A percentile compares a stretch with the other conserved stretches of the same genome.
Conservation (phyloP, 2,113 vertebrate genomes). For the Protobothrops mucrosquamatus region DNA sequence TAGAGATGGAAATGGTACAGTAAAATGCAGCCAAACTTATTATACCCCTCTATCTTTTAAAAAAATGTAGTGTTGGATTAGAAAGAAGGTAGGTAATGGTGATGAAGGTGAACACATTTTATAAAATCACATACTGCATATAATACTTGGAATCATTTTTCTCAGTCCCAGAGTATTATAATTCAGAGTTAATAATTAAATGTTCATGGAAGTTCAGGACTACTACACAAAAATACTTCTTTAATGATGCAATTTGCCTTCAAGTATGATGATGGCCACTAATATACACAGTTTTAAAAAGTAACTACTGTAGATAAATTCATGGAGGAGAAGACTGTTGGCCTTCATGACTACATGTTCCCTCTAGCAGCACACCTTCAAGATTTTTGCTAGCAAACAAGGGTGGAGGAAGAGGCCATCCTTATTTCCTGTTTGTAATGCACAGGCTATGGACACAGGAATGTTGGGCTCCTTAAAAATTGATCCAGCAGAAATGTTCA, state of each 20-base stretch:
- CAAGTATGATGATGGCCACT: not conserved
- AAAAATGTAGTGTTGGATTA: not conserved
- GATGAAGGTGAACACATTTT: not conserved
- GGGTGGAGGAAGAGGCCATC: not conserved
- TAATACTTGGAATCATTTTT: not conserved
- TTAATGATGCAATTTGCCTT: not conserved
- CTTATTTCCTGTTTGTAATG: not conserved
- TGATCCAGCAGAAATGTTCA: not conserved
- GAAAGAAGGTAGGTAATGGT: not conserved
- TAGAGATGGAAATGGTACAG: not conserved
- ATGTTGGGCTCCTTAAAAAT: not conserved
- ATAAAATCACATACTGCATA: not conserved
- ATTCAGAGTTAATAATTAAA: not conserved
- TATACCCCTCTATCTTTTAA: not conserved
- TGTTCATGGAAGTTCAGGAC: not conserved
- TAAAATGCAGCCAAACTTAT: not conserved
- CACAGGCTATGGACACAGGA: not conserved
- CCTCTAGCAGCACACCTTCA: not conserved
- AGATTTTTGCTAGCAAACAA: not conserved
- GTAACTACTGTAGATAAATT: not conserved
- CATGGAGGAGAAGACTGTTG: not conserved
- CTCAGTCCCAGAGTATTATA: not conserved
- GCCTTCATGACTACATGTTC: not conserved
- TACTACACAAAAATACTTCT: not conserved
- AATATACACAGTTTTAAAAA: not conserved